These are phyloP conservation scores for Cryptocheilus praepositus DNA, from an alignment of 2,888 invertebrate species.

Conservation along the genomic window DNA sequence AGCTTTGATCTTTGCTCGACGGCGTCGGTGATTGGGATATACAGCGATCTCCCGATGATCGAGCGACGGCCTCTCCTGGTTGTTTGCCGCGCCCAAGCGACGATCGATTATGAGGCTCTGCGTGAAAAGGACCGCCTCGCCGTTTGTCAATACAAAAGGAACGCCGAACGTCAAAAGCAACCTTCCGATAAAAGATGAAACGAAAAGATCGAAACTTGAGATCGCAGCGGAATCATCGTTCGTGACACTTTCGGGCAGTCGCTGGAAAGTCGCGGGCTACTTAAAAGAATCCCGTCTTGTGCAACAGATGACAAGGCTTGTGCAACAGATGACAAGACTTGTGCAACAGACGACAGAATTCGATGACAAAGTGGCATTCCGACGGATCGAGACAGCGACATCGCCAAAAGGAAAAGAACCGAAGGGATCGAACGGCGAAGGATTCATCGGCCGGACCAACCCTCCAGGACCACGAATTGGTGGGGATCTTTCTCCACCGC, in stretches of 20 bases:
- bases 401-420: background rate
- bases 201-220: background rate
- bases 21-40: background rate
- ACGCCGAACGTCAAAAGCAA: background rate
- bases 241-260: too few species aligned
- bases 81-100: background rate
- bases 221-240: background rate
- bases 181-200: background rate
- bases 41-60: conserved; percentile 22
- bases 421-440: background rate
- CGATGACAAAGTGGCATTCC: too few species aligned
- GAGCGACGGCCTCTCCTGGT: background rate
- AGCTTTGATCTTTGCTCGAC: conserved; percentile 51
- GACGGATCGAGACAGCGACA: background rate
- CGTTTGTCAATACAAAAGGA: background rate
- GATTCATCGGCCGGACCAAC: background rate
- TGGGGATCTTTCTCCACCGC: conserved; percentile 13
- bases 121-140: background rate
- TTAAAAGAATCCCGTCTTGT: too few species aligned
- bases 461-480: background rate
- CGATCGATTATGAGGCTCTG: background rate
- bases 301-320: too few species aligned
- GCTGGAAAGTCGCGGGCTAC: too few species aligned
- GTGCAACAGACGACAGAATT: too few species aligned
- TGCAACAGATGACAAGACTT: too few species aligned